phyloP scores from a whole-genome alignment of 2,888 invertebrate species.

The Myathropa florea region DNA sequence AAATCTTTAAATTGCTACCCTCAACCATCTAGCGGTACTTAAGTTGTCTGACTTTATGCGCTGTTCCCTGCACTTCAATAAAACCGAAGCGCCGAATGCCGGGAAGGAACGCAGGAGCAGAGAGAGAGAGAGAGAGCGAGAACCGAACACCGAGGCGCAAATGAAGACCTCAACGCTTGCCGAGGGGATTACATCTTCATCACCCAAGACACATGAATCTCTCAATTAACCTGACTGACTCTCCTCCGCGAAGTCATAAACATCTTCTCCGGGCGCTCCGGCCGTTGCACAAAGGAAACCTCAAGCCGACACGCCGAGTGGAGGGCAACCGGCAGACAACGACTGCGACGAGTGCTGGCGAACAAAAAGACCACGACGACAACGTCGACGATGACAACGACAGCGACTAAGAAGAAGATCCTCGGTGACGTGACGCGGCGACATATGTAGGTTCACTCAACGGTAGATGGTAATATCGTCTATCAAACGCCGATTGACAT shows the following conservation, averaged over 20 bases:
- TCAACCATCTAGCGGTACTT: conserved; percentile 65
- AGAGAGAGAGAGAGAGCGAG: background rate
- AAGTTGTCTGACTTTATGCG: conserved; percentile 46
- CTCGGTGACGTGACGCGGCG: conserved; percentile 60
- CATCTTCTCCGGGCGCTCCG: conserved; percentile 29
- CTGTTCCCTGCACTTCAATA: conserved; percentile 45
- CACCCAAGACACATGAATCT: conserved; percentile 65
- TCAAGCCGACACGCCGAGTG: background rate
- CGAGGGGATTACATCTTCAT: conserved; percentile 62
- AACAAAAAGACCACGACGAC: background rate
- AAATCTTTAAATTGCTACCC: conserved; percentile 53
- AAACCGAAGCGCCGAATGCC: background rate
- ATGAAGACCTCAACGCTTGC: conserved; percentile 59
- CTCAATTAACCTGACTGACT: conserved; percentile 71
- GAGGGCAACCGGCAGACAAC: background rate
- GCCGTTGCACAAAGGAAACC: background rate
- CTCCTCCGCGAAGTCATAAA: conserved; percentile 65
- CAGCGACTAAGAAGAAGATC: conserved; percentile 40
- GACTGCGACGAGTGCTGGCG: background rate
- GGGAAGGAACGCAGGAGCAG: background rate
- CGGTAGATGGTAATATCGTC: conserved; percentile 69
- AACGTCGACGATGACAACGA: background rate
- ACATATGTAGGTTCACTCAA: conserved; percentile 70
- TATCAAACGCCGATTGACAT: conserved; percentile 70
- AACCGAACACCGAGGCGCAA: conserved; percentile 16